Base-by-base conservation (phyloP, 2,113 vertebrate genomes). In the Gallinago undulata region DNA sequence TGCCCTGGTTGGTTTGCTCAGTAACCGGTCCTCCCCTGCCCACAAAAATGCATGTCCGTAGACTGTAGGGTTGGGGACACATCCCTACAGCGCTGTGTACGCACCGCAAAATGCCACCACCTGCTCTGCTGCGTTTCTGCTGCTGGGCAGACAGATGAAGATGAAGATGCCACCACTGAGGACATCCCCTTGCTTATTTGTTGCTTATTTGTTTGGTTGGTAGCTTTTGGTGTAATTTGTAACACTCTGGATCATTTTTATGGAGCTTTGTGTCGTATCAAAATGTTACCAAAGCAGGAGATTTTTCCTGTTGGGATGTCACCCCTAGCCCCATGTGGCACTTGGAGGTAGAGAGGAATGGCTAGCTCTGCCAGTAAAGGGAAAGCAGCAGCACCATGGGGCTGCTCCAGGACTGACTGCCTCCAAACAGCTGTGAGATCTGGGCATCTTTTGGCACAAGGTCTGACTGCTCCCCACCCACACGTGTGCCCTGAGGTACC, bases 311-410 rank as follows among this genome's bases (percentile, higher is more conserved):
- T 27, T 70, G 66, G 27, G 80, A 39, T 55, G 60, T 39, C 86
- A 78, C 35, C 76, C 93, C 89, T 74, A 93, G 83, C 78, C 41
- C 79, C n/a, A 24, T 0, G 7, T 2, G 10, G 78, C 55, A 67
- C 88, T 66, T 83, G 79, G 69, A 89, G 62, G n/a, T 60, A 43
- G 47, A 80, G 88, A 90, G 66, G 63, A 66, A 69, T 19, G 37
- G n/a, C 57, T 39, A 63, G n/a, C 50, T 33, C 80, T 73, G 80
- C 51, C 83, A 88, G 73, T 23, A 53, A 67, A 91, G 56, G 35
- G 35, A 79, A 25, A 39, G 53, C 86, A 94, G 66, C 12, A 13
- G 39, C 2, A 4, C 50, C 24, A 2, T 6, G 35, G 41, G 43
- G 31, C 75, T 47, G 15, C 37, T 72, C 70, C n/a, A 11, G 35